phyloP scores from a whole-genome alignment of 1,140 invertebrate genomes.

The Venturia canescens region DNA sequence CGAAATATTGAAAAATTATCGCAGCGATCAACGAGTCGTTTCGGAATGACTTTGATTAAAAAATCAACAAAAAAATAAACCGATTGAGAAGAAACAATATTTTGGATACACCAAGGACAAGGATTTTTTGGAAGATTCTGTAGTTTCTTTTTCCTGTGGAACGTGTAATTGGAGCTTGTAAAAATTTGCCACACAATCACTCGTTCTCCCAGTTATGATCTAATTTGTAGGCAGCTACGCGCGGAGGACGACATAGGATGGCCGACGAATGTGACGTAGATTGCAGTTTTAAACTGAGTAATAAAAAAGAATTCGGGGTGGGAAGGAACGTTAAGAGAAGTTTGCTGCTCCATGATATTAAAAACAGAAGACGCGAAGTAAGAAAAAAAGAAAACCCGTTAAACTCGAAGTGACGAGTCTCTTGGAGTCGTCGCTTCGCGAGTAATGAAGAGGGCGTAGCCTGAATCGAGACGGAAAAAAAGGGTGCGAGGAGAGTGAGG shows the following conservation, averaged over 20 bases:
- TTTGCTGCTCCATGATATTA: background rate
- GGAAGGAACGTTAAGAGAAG: background rate
- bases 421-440: slow-evolving; percentile 25
- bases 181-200: background rate
- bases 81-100: no score
- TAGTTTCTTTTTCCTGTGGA: background rate
- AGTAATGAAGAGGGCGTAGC: slow-evolving; percentile 20
- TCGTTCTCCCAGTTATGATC: background rate
- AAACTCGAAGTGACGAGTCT: slow-evolving; percentile 17
- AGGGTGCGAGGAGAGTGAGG: background rate
- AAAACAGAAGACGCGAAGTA: background rate
- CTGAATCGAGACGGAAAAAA: background rate
- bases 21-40: no score
- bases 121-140: background rate
- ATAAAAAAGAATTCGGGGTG: slow-evolving; percentile 1
- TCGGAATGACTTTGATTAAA: no score
- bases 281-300: slow-evolving; percentile 15
- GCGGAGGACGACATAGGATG: background rate
- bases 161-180: background rate
- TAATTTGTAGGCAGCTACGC: background rate
- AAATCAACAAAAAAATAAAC: no score
- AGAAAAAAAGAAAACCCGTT: slow-evolving; percentile 16
- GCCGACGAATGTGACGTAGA: slow-evolving; percentile 11
- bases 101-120: no score
- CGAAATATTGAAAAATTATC: no score